Conservation (phyloP, 64 coral and sea anemone species). For the Stylophora pistillata region DNA sequence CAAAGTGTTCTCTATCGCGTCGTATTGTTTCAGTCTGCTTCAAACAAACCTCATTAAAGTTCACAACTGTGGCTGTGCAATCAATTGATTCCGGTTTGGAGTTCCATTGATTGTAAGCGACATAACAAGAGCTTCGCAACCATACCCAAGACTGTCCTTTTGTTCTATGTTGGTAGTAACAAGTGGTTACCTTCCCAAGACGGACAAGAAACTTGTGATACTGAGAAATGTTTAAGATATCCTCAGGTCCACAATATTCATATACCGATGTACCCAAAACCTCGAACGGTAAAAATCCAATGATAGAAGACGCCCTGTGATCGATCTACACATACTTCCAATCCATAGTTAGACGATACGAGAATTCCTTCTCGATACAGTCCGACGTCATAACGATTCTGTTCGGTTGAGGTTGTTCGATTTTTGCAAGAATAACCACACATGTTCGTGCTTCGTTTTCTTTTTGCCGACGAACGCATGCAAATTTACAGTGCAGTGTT, state of each 20-base stretch:
- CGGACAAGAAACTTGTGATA: slow-evolving; percentile 53
- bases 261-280: slow-evolving; percentile 44
- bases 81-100: slow-evolving; percentile 90
- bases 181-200: slow-evolving; percentile 53
- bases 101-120: slow-evolving; percentile 98
- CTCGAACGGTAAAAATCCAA: slow-evolving; percentile 46
- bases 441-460: background rate
- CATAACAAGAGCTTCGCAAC: slow-evolving; percentile 70
- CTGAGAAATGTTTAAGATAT: slow-evolving; percentile 26
- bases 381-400: background rate
- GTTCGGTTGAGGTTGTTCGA: slow-evolving; percentile 7
- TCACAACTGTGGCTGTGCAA: slow-evolving; percentile 59
- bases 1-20: slow-evolving; percentile 17
- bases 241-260: slow-evolving; percentile 36
- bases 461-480: background rate
- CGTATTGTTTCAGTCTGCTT: slow-evolving; percentile 31
- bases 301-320: background rate
- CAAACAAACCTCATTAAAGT: slow-evolving; percentile 41
- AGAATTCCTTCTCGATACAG: slow-evolving; percentile 22
- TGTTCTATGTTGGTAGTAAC: slow-evolving; percentile 80
- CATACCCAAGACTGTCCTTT: slow-evolving; percentile 90
- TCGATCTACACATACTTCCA: slow-evolving; percentile 50
- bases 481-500: background rate
- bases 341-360: slow-evolving; percentile 38
- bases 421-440: slow-evolving; percentile 6